Percentiles rank a stretch among this genome's conserved stretches.
phyloP scores from a whole-genome alignment of 2,888 invertebrate genomes.

The Branchellion lobata region DNA sequence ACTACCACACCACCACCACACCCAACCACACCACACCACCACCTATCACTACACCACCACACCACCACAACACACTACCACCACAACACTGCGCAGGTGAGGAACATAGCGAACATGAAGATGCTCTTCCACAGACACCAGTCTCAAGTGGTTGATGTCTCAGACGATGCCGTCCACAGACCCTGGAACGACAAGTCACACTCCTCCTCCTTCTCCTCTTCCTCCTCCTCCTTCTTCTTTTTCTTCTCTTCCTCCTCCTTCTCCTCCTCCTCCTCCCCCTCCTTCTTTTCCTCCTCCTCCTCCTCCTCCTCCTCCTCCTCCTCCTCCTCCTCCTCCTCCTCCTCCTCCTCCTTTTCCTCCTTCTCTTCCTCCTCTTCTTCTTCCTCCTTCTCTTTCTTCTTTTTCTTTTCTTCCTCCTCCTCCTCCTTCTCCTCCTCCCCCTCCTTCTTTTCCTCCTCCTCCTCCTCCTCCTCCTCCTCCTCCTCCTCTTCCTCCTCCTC shows the following conservation, averaged over 20 bases:
- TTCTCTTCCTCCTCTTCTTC: too few relatives aligned
- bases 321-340: background rate
- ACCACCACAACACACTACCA: slow-evolving; percentile 11
- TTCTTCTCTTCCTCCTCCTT: background rate
- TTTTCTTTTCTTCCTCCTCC: background rate
- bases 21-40: too few relatives aligned
- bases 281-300: background rate
- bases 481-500: background rate
- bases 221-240: slow-evolving; percentile 5
- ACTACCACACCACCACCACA: too few relatives aligned
- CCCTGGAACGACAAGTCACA: slow-evolving; percentile 45
- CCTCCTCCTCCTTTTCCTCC: background rate
- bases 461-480: background rate
- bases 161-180: slow-evolving; percentile 38
- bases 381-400: background rate
- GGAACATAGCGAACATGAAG: slow-evolving; percentile 43
- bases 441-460: background rate
- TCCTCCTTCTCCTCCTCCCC: background rate
- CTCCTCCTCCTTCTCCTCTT: background rate
- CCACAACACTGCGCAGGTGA: slow-evolving; percentile 6
- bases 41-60: background rate
- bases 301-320: background rate
- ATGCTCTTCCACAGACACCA: slow-evolving; percentile 38
- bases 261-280: background rate
- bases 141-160: slow-evolving; percentile 42